Evolutionary conservation across 2,113 vertebrate genomes (phyloP), one percentile per base, ranked within the genome.

Genomic region (Ammodytes marinus): DNA sequence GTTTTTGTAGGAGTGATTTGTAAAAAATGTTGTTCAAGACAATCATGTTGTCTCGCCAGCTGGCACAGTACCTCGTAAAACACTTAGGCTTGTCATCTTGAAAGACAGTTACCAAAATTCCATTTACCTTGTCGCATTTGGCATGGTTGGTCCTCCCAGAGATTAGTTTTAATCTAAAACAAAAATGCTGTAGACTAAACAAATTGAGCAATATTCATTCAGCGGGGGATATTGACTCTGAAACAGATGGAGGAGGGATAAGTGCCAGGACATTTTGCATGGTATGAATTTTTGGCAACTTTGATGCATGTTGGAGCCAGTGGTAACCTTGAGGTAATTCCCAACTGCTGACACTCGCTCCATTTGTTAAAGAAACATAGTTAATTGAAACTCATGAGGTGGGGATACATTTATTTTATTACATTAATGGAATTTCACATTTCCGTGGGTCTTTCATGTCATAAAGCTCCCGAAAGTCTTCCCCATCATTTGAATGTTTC

Each of bases 401-500:
- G 58, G 14, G 78, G 55, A 60, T 69, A 72, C 74, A 40, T 72
- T 82, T 73, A 27, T 27, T 69, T 70, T 0, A 0, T 42, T 64
- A 37, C 70, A 79, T 58, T 59, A 76, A 89, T 82, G 71, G 35
- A 13, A 46, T 59, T 58, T 68, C 74, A 80, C 57, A 43, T 61
- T 76, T 60, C 42, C 61, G 66, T 43, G 37, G 37, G 27, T 15
- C 6, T 58, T 79, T 81, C 61, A 58, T 86, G 70, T 73, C 53
- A 74, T 82, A 82, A 80, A 82, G 45, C 58, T 64, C 55, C 58
- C 7, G 35, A 69, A 82, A 42, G 50, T 47, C 54, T 88, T 81
- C 54, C 46, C 57, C 37, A 58, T 88, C 40, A 65, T 74, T 86
- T 72, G 78, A 84, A 80, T 69, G 8, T 72, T 74, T 63, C 61